These are phyloP conservation scores for Falco naumanni DNA, from an alignment of 2,797 vertebrate species.

Conservation along the genomic window DNA sequence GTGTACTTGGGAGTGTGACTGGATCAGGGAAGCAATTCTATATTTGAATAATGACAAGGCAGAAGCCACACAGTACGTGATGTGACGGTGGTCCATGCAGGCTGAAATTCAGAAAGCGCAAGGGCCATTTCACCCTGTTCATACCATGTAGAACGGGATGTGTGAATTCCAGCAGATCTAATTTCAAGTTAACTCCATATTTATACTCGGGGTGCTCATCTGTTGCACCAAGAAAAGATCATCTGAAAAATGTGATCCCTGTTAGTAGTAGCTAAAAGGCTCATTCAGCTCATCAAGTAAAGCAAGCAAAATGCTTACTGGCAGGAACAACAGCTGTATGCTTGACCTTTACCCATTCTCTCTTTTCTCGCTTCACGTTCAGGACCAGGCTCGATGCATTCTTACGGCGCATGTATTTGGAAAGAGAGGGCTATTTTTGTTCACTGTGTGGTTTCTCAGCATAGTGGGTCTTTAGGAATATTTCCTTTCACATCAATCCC, in stretches of 20 bases:
- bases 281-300: not conserved
- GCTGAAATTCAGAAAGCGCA: not conserved
- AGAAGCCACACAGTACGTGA: not conserved
- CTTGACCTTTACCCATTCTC: constrained; percentile 42
- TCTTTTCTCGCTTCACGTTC: not conserved
- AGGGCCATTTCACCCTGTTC: not conserved
- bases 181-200: constrained; percentile 41
- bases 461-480: constrained; percentile 27
- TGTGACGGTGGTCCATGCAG: not conserved
- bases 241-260: constrained; percentile 28
- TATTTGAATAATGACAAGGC: not conserved
- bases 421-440: constrained; percentile 50
- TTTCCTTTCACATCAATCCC: constrained; percentile 11
- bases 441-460: constrained; percentile 33
- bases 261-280: not conserved
- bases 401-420: not conserved
- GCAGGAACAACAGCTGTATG: constrained; percentile 19
- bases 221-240: constrained; percentile 27
- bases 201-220: constrained; percentile 48
- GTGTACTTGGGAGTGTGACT: not conserved
- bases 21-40: not conserved
- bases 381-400: not conserved
- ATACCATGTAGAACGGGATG: not conserved
- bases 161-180: constrained; percentile 66
- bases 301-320: not conserved